phyloP scores from a whole-genome alignment of 1,140 invertebrate species.

The Hycleus cichorii region DNA sequence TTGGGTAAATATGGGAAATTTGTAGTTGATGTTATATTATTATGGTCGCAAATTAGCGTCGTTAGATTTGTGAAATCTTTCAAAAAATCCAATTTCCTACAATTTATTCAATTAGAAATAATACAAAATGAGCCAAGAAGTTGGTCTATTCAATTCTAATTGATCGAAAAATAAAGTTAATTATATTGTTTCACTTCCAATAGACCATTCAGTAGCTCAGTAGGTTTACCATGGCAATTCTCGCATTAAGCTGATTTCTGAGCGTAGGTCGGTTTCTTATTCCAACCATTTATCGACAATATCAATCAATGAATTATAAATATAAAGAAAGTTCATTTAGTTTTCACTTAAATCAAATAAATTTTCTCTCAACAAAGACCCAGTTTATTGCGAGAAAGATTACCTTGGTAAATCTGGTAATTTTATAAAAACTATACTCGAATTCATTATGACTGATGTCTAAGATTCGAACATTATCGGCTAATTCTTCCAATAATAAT shows the following conservation, averaged over 20 bases:
- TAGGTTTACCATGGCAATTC: no score
- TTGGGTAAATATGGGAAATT: conserved; percentile 59
- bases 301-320: background rate
- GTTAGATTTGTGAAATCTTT: conserved; percentile 59
- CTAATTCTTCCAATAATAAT: conserved; percentile 49
- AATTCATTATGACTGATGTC: conserved; percentile 68
- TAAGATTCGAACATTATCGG: conserved; percentile 48
- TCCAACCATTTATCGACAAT: background rate
- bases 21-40: conserved; percentile 56
- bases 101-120: conserved; percentile 8
- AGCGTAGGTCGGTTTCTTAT: no score
- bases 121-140: conserved; percentile 20
- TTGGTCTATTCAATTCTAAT: no score
- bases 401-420: conserved; percentile 22
- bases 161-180: no score
- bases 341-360: no score
- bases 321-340: background rate
- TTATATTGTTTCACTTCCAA: no score
- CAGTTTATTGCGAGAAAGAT: no score
- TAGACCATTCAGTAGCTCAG: no score
- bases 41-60: conserved; percentile 68
- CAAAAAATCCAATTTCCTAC: conserved; percentile 61
- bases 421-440: conserved; percentile 41
- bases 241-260: no score
- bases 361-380: no score